phyloP scores from a whole-genome alignment of 2,797 vertebrate genomes.

The Hypotaenidia okinawae region DNA sequence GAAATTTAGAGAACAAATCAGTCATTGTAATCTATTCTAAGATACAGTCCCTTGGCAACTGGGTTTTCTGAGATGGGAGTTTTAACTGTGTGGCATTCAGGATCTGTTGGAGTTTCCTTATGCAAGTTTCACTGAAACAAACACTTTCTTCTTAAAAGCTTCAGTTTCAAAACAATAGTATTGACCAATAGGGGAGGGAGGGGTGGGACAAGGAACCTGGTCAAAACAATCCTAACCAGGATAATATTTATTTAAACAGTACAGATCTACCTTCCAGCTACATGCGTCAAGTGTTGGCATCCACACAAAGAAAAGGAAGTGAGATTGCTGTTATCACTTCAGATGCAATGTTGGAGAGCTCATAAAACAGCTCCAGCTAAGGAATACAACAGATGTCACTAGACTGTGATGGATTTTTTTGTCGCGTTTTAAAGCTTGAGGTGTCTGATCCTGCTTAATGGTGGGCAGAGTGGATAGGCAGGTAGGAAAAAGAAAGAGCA shows the following conservation, averaged over 20 bases:
- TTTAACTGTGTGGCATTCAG: not conserved
- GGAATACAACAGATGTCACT: not conserved
- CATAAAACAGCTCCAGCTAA: not conserved
- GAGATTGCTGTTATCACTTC: not conserved
- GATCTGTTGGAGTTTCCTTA: not conserved
- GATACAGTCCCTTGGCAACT: not conserved
- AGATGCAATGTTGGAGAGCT: not conserved
- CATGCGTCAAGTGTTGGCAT: not conserved
- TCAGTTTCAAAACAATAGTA: constrained; percentile 16
- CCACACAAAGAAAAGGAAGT: constrained; percentile 12
- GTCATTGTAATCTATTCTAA: not conserved
- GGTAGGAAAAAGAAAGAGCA: not conserved
- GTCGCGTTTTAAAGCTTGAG: not conserved
- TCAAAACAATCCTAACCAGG: constrained; percentile 22
- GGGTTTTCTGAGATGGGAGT: not conserved
- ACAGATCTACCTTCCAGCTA: constrained; percentile 31
- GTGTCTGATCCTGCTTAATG: not conserved
- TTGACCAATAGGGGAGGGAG: not conserved
- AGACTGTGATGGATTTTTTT: not conserved
- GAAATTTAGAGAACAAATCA: not conserved
- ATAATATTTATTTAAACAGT: constrained; percentile 5
- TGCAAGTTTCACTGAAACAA: not conserved
- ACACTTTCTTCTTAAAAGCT: not conserved
- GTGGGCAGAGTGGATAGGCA: not conserved
- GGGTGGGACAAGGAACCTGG: not conserved